Evolutionary conservation across 2,888 invertebrate genomes (phyloP), one percentile per base, ranked within the genome.

Genomic region (Cylloceria caligata): DNA sequence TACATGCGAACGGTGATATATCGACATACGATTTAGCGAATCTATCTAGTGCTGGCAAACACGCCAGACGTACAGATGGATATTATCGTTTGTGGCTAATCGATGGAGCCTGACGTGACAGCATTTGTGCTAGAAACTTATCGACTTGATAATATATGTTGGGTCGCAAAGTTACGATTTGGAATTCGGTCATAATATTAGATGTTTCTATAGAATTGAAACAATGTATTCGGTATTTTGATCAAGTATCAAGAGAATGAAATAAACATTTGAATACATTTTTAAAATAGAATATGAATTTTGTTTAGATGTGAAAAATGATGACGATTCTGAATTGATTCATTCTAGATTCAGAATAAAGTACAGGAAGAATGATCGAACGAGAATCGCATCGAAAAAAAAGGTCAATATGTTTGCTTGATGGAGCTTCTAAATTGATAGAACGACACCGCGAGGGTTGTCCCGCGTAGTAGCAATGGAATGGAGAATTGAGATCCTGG

Each of bases 401-500:
- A 45, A n/a, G n/a, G 45, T 45, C 16, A 9, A 47, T 21, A 9
- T 9, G 21, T 49, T n/a, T 49, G 7, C 7, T 24, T 9, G 47
- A 49, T 49, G 2, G 7, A 49, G 49, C 13, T 19, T 49, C 49
- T 7, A 7, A 13, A 49, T 49, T 24, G 24, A 49, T 7, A 11
- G 11, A 6, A 67, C 36, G 49, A 34, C 34, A 13, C 49, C 13
- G 30, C 49, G 49, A 67, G 49, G 67, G 49, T 67, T 49, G 67
- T 16, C 11, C 34, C 13, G 16, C n/a, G 67, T 49, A 49, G 11
- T 67, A 67, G 19, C 36, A 34, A 47, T 49, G 57, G 30, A 34
- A 71, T 45, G 27, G 71, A 57, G 21, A 27, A 19, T 42, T 16
- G 65, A 75, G 39, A 78, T 72, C 75, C 47, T 36, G 64, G 24